These are phyloP conservation scores for Trematomus bernacchii DNA, from an alignment of 2,797 vertebrate genomes.

Conservation along the genomic window DNA sequence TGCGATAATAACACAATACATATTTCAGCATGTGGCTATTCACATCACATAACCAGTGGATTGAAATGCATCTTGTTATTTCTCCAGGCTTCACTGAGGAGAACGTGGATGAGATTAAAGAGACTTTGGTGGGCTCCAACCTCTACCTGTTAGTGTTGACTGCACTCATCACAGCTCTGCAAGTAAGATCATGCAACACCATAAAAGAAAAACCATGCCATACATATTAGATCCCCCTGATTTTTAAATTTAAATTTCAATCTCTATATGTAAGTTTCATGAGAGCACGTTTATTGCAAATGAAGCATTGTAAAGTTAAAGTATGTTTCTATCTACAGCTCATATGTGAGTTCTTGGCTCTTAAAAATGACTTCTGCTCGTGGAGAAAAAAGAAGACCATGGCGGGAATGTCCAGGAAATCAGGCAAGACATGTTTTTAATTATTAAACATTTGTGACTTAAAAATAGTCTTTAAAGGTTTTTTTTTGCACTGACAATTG, in stretches of 20 bases:
- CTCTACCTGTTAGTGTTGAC: slow-evolving; percentile 93
- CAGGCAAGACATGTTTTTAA: slow-evolving; percentile 81
- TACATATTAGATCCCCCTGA: neutral
- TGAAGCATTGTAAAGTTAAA: neutral
- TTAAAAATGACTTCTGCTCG: slow-evolving; percentile 96
- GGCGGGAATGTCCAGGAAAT: slow-evolving; percentile 94
- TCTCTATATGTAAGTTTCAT: neutral
- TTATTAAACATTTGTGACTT: neutral
- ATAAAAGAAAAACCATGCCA: neutral
- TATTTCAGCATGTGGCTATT: neutral
- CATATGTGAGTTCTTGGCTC: slow-evolving; percentile 95
- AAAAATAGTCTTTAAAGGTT: neutral
- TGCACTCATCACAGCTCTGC: slow-evolving; percentile 93
- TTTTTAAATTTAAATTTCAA: neutral
- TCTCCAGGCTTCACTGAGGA: slow-evolving; percentile 94
- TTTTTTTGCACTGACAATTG: neutral
- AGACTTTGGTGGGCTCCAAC: slow-evolving; percentile 93
- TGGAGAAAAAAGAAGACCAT: slow-evolving; percentile 96
- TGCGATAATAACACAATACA: neutral
- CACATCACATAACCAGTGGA: neutral
- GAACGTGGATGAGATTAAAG: slow-evolving; percentile 96
- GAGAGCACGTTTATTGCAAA: neutral
- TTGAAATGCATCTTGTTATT: slow-evolving; percentile 3
- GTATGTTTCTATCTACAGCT: slow-evolving; percentile 83
- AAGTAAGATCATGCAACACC: slow-evolving; percentile 84